Conservation (phyloP, 2,113 vertebrate genomes). For the Nipponia nippon region DNA sequence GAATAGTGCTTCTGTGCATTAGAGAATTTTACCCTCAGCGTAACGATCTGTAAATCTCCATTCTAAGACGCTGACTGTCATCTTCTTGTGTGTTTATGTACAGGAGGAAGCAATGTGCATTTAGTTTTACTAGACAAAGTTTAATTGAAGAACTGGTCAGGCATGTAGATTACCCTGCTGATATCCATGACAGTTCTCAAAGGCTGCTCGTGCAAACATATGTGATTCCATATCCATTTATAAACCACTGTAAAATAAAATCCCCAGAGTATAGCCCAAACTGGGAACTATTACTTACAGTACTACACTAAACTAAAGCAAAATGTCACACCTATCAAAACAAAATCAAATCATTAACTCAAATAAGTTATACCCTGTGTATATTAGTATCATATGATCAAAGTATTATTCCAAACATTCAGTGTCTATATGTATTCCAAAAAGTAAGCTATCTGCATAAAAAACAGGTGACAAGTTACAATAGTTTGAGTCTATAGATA, state of each 20-base stretch:
- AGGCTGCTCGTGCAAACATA: not conserved
- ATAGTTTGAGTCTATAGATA: not conserved
- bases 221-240: not conserved
- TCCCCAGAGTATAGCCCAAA: not conserved
- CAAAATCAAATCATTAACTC: not conserved
- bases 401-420: not conserved
- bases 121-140: not conserved
- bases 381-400: not conserved
- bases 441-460: not conserved
- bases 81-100: not conserved
- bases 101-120: not conserved
- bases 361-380: not conserved
- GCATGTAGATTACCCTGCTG: not conserved
- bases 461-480: not conserved
- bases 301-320: not conserved
- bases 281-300: not conserved
- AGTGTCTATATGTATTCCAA: not conserved
- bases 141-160: not conserved
- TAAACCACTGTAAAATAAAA: not conserved
- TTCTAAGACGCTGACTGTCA: not conserved
- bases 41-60: not conserved
- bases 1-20: not conserved
- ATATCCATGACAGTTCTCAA: not conserved
- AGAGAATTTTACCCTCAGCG: not conserved
- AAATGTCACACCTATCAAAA: not conserved